phyloP scores from a whole-genome alignment of 2,888 invertebrate genomes.

The Chironomus riparius region DNA sequence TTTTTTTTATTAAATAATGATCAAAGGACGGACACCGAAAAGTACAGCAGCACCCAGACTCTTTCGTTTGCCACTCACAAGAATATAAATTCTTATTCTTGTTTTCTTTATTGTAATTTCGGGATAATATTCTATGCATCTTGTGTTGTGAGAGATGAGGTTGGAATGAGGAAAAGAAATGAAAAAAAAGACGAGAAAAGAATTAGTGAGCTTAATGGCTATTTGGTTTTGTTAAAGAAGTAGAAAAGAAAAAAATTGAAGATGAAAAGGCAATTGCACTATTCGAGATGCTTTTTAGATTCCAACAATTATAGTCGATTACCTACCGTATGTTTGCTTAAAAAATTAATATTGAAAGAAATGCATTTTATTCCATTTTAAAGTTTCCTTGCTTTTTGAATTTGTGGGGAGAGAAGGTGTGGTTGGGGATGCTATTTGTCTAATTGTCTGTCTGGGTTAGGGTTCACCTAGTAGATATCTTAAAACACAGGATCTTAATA shows the following conservation, averaged over 20 bases:
- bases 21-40: slow-evolving; percentile 3
- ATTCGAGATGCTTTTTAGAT: not conserved
- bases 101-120: not conserved
- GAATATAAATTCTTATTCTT: not conserved
- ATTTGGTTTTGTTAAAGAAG: not conserved
- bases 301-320: not conserved
- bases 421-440: too few relatives aligned
- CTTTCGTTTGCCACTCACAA: not conserved
- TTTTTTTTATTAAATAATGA: not conserved
- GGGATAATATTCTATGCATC: too few relatives aligned
- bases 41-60: not conserved
- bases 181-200: not conserved
- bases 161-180: too few relatives aligned
- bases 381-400: too few relatives aligned
- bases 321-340: not conserved
- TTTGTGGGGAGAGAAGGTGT: too few relatives aligned
- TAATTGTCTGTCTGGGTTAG: too few relatives aligned
- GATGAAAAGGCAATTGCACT: not conserved
- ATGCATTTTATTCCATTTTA: not conserved
- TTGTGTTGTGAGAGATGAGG: too few relatives aligned
- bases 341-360: slow-evolving; percentile 7
- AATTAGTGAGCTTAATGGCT: slow-evolving; percentile 22
- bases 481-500: too few relatives aligned
- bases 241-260: not conserved
- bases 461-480: too few relatives aligned